Evolutionary conservation across 2,797 vertebrate species (phyloP), one percentile per base, ranked within the genome.

Genomic region (Lagorchestes hirsutus): DNA sequence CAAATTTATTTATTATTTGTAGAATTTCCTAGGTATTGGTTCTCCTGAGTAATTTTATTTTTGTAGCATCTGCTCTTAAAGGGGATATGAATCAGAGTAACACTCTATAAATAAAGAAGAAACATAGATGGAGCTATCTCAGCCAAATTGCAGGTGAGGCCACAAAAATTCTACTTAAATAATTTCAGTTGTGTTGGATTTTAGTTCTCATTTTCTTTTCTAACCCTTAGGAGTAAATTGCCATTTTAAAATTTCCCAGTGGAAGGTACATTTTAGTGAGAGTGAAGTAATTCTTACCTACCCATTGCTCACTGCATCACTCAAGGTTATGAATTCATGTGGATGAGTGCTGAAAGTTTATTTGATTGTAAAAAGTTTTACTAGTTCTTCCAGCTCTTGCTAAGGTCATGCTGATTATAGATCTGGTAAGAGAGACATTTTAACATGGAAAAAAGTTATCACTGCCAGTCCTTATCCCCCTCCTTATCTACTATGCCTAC

Each of bases 21-120:
- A 96, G 94, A 95, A 93, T 93, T 91, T 92, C 55, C 96, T 97
- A 93, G 96, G 74, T 90, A 50, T 62, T 97, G 95, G 93, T 90
- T 97, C 96, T 93, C 55, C 62, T 50, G 91, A 91, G 22, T 52
- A 62, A 16, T 95, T 97, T 92, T 96, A 82, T 95, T 97, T 96
- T 94, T 55, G 55, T 97, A 96, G 93, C 96, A 95, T 96, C 95
- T 97, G 95, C 93, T 96, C 91, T 40, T 67, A 94, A 94, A 94
- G 67, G 90, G 93, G 91, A 28, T 56, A 90, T 55, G 14, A 97
- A 90, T 96, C 93, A 56, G 95, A 93, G 95, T 94, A 92, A 55
- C 94, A 96, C 90, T 93, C 91, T 92, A 92, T 94, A 96, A 98
- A 95, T 96, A 95, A 96, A 93, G 13, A 87, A 93, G 96, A 95